phyloP scores from a whole-genome alignment of 2,797 vertebrate genomes.

The Emydoidea blandingii region DNA sequence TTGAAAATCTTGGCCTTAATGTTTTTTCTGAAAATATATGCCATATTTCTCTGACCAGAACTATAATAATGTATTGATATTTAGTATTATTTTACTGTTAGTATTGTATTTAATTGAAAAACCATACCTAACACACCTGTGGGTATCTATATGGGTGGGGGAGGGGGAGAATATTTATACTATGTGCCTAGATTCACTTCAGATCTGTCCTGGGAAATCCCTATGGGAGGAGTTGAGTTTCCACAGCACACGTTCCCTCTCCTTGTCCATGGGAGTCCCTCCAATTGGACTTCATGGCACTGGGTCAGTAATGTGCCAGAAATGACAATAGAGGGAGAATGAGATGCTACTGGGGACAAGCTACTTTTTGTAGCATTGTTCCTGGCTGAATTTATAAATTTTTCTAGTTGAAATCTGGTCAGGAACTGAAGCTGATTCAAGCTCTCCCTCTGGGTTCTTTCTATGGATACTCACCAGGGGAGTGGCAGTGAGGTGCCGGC shows the following conservation, averaged over 20 bases:
- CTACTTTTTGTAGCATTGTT: neutral
- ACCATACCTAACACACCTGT: neutral
- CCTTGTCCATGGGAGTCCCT: neutral
- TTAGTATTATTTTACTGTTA: neutral
- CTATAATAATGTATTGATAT: neutral
- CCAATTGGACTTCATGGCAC: neutral
- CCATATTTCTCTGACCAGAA: neutral
- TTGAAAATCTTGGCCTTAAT: neutral
- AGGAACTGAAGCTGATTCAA: neutral
- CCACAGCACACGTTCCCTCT: neutral
- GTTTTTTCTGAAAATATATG: neutral
- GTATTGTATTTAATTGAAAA: neutral
- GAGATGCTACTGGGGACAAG: neutral
- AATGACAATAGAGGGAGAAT: neutral
- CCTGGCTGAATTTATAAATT: neutral
- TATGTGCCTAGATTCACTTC: neutral
- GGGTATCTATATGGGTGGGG: neutral
- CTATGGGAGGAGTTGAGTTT: neutral
- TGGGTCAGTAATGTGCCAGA: neutral
- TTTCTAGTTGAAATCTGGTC: neutral
- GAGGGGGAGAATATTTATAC: rapidly evolving
- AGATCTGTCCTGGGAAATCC: rapidly evolving
- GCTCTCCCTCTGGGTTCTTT: neutral
- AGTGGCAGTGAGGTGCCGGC: neutral
- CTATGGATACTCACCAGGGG: neutral